Percentiles rank a stretch among this genome's conserved stretches.
Conservation (phyloP, 2,888 invertebrate genomes). For the Campoletis raptor region DNA sequence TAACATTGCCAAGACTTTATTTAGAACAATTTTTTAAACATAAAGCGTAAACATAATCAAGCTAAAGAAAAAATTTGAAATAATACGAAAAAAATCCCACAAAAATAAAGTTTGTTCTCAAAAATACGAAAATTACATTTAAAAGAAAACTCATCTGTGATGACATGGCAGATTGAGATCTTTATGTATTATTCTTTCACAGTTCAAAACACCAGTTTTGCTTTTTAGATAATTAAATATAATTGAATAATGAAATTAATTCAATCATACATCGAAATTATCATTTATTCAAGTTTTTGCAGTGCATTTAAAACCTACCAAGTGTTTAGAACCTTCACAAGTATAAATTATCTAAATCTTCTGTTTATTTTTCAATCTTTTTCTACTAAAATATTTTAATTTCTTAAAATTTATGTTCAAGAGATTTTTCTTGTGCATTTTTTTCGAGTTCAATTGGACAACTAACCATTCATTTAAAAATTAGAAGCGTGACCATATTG, state of each 20-base stretch:
- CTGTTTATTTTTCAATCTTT: background rate
- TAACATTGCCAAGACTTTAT: constrained; percentile 80
- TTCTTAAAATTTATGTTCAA: background rate
- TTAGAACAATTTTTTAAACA: background rate
- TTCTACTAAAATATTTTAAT: background rate
- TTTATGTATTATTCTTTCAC: background rate
- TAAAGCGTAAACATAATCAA: background rate
- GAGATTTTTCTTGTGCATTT: too few relatives aligned
- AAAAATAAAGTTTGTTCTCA: background rate
- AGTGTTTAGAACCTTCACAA: too few relatives aligned
- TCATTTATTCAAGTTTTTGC: background rate
- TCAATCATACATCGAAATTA: background rate
- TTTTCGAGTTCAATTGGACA: too few relatives aligned
- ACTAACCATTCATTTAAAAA: background rate
- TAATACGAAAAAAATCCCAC: background rate
- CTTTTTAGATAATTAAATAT: background rate
- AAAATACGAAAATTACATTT: background rate
- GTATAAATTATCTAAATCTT: background rate
- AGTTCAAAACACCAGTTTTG: background rate
- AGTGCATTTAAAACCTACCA: background rate
- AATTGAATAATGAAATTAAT: background rate
- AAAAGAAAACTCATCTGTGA: background rate
- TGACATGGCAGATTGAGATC: background rate
- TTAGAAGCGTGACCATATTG: background rate
- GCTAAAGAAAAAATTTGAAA: background rate